Percentiles rank a stretch among this genome's conserved stretches.
These are phyloP conservation scores for Brachionus plicatilis DNA, from an alignment of 1,140 invertebrate genomes.

Conservation along the genomic window DNA sequence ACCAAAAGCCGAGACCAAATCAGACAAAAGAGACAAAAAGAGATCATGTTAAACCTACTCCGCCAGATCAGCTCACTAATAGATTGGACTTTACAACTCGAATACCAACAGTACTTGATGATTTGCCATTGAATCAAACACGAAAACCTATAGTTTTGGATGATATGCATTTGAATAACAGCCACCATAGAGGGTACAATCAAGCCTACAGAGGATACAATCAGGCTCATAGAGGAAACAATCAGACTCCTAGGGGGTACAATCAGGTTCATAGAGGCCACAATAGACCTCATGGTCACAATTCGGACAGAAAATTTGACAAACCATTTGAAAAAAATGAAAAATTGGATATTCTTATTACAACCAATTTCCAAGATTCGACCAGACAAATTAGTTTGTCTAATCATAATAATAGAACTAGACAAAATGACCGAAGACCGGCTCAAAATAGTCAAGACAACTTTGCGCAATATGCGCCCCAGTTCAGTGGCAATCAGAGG, in stretches of 20 bases:
- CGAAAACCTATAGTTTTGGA: neutral
- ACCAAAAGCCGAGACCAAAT: neutral
- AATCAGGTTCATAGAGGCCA: neutral
- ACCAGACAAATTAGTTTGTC: neutral
- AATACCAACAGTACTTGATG: slow-evolving; percentile 18
- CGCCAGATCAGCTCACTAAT: neutral
- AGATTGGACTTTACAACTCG: slow-evolving; percentile 8
- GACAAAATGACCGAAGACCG: neutral
- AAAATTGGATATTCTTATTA: slow-evolving; percentile 23
- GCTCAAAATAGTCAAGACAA: neutral
- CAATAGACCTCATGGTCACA: neutral
- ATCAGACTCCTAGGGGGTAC: neutral
- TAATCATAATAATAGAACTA: neutral
- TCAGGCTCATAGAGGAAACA: neutral
- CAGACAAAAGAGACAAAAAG: neutral
- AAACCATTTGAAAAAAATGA: slow-evolving; percentile 26
- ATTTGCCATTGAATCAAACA: neutral
- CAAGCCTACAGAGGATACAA: too few species aligned
- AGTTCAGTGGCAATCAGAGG: neutral
- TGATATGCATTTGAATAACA: too few species aligned
- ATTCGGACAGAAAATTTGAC: slow-evolving; percentile 5
- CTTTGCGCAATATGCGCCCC: neutral
- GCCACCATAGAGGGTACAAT: too few species aligned
- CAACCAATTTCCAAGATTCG: neutral
- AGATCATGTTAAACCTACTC: neutral